Evolutionary conservation across 2,797 vertebrate genomes (phyloP).

Genomic region (Ctenochaetus hawaiiensis): DNA sequence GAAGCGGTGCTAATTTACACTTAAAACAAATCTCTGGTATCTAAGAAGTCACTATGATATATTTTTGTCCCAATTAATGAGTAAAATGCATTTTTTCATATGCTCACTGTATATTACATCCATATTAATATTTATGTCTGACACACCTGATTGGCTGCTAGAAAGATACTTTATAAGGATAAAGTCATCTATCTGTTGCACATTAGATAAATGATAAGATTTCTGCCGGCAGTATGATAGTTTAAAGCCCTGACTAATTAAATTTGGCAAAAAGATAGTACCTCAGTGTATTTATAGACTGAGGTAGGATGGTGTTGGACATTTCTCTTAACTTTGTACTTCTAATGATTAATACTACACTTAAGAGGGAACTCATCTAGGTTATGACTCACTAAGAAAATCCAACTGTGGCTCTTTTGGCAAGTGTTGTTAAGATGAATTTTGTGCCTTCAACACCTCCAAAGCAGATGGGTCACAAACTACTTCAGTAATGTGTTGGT

Average conservation of each 20-base stretch:
- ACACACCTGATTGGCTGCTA: too few species aligned
- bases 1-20: not conserved
- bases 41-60: not conserved
- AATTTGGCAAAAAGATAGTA: not conserved
- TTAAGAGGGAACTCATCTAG: not conserved
- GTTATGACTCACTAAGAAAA: constrained; percentile 3
- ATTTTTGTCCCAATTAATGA: not conserved
- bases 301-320: not conserved
- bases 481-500: not conserved
- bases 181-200: too few species aligned
- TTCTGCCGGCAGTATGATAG: too few species aligned
- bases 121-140: too few species aligned
- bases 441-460: not conserved
- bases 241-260: not conserved
- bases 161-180: too few species aligned
- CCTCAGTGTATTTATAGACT: not conserved
- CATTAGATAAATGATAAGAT: too few species aligned
- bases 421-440: not conserved
- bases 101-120: not conserved
- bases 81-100: not conserved
- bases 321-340: constrained; percentile 1
- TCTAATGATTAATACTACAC: constrained; percentile 5
- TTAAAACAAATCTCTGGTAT: not conserved
- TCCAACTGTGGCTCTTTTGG: not conserved
- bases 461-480: not conserved